These are phyloP conservation scores for Drosophila quinaria DNA, from an alignment of 2,888 invertebrate species.

Conservation along the genomic window DNA sequence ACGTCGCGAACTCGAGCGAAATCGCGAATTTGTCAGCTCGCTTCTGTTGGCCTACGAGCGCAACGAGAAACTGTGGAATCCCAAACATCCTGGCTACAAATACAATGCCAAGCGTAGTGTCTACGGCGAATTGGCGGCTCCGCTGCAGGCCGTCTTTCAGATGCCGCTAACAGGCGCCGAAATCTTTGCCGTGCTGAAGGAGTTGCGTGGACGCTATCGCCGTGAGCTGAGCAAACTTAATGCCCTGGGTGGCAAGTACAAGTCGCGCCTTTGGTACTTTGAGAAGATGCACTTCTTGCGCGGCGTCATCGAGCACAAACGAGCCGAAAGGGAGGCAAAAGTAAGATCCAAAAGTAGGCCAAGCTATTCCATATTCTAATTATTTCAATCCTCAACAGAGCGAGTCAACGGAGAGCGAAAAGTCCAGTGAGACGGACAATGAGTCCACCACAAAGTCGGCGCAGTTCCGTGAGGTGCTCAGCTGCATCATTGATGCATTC, in stretches of 20 bases:
- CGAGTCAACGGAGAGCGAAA: conserved; percentile 65
- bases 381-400: conserved; percentile 11
- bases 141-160: conserved; percentile 65
- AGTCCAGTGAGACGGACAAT: conserved; percentile 64
- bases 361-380: neutral
- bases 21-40: conserved; percentile 71
- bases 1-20: conserved; percentile 71
- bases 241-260: conserved; percentile 66
- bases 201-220: conserved; percentile 73
- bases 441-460: conserved; percentile 65
- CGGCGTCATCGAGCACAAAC: conserved; percentile 69
- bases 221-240: conserved; percentile 76
- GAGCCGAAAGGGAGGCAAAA: conserved; percentile 73
- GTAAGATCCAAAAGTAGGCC: conserved; percentile 32
- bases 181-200: conserved; percentile 75
- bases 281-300: conserved; percentile 78
- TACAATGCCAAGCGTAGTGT: conserved; percentile 77
- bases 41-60: conserved; percentile 74
- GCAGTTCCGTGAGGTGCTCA: conserved; percentile 72
- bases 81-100: conserved; percentile 78
- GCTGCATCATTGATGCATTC: conserved; percentile 70
- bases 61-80: conserved; percentile 81
- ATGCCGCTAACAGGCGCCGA: conserved; percentile 73
- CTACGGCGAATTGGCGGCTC: conserved; percentile 70
- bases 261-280: conserved; percentile 78